phyloP scores from a whole-genome alignment of 1,140 invertebrate species.

The Proales similis region DNA sequence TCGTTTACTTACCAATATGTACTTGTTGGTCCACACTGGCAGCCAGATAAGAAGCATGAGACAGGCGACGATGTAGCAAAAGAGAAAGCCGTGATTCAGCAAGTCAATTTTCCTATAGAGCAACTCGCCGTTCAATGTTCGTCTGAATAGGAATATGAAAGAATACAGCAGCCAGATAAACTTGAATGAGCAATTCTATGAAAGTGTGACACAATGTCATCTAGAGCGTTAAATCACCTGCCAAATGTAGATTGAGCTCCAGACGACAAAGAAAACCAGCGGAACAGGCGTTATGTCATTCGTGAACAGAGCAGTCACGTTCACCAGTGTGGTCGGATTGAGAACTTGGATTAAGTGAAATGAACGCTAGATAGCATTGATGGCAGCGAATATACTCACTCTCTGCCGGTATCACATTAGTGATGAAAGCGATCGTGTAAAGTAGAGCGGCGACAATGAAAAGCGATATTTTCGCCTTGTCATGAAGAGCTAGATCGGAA shows the following conservation, averaged over 20 bases:
- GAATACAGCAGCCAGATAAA: slow-evolving; percentile 44
- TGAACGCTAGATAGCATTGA: too few species aligned
- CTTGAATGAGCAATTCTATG: slow-evolving; percentile 41
- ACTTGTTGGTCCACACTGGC: slow-evolving; percentile 43
- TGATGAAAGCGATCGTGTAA: too few species aligned
- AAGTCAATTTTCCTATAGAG: slow-evolving; percentile 40
- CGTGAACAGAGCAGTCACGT: too few species aligned
- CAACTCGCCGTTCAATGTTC: slow-evolving; percentile 39
- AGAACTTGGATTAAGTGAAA: too few species aligned
- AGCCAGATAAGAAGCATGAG: slow-evolving; percentile 45
- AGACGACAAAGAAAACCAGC: slow-evolving; percentile 3
- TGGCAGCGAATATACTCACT: too few species aligned
- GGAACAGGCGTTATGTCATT: slow-evolving; percentile 16
- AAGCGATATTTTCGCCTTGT: too few species aligned
- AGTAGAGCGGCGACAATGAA: too few species aligned
- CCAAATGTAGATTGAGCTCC: slow-evolving; percentile 16
- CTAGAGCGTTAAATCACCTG: slow-evolving; percentile 19
- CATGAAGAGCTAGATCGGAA: too few species aligned
- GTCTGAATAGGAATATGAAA: slow-evolving; percentile 42
- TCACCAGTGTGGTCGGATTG: too few species aligned
- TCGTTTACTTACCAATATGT: slow-evolving; percentile 42
- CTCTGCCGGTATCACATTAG: too few species aligned
- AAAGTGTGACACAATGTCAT: neutral
- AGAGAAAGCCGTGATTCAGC: slow-evolving; percentile 41
- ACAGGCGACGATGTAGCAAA: slow-evolving; percentile 41